Evolutionary conservation across 2,797 vertebrate species (phyloP).

Genomic region (Psittacula derbiana): DNA sequence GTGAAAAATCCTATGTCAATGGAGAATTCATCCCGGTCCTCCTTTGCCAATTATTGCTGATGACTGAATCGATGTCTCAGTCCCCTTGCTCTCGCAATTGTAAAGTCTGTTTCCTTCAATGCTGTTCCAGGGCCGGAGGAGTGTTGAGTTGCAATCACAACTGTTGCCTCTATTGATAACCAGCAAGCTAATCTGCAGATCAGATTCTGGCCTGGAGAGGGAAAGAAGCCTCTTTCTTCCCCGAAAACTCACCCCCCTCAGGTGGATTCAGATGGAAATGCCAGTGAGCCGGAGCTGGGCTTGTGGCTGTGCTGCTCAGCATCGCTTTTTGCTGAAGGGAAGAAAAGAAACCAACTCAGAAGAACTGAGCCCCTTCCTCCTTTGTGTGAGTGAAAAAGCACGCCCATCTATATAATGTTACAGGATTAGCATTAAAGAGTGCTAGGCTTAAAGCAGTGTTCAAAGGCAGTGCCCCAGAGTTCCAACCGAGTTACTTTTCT

Average conservation of each 20-base stretch:
- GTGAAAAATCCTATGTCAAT: conserved; percentile 60
- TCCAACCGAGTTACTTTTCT: conserved; percentile 57
- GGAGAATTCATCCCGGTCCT: conserved; percentile 66
- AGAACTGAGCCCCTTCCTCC: conserved; percentile 77
- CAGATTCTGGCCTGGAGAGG: conserved; percentile 73
- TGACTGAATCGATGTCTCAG: conserved; percentile 66
- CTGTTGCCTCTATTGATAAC: conserved; percentile 75
- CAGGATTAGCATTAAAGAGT: conserved; percentile 89
- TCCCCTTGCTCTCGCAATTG: conserved; percentile 54
- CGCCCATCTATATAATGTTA: conserved; percentile 82
- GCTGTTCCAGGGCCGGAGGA: conserved; percentile 44
- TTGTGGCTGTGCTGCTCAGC: conserved; percentile 72
- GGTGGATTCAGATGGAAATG: conserved; percentile 86
- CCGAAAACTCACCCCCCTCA: conserved; percentile 77
- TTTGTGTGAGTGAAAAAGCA: conserved; percentile 77
- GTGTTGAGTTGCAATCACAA: conserved; percentile 71
- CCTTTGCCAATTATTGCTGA: conserved; percentile 58
- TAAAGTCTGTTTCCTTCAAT: conserved; percentile 61
- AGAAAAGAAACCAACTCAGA: conserved; percentile 43
- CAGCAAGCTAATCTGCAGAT: conserved; percentile 75
- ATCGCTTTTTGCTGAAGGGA: conserved; percentile 70
- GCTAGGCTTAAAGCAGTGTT: conserved; percentile 60
- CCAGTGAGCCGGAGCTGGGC: conserved; percentile 74
- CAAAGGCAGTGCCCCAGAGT: conserved; percentile 56
- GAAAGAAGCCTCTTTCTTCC: conserved; percentile 76